Percentiles rank a stretch among this genome's conserved stretches.
These are phyloP conservation scores for Nylanderia fulva DNA, from an alignment of 1,140 invertebrate species.

Conservation along the genomic window DNA sequence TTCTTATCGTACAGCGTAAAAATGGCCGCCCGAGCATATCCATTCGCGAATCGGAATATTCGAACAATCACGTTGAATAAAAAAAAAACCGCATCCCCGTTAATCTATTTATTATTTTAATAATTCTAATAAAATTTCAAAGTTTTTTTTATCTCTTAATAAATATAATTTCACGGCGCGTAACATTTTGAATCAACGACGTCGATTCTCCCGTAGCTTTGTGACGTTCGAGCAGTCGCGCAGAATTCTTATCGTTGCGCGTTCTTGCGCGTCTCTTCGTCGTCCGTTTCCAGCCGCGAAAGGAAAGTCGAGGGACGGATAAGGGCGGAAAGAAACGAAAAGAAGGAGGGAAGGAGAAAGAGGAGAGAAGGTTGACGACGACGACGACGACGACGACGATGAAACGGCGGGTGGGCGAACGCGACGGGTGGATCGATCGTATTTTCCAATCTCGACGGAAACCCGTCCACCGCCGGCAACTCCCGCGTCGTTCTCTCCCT, in stretches of 20 bases:
- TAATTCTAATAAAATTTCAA: neutral
- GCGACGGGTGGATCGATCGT: slow-evolving; percentile 74
- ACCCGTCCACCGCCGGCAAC: slow-evolving; percentile 68
- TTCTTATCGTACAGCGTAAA: neutral
- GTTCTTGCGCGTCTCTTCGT: slow-evolving; percentile 1
- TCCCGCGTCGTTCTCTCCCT: slow-evolving; percentile 44
- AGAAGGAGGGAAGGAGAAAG: neutral
- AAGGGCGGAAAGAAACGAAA: slow-evolving; percentile 66
- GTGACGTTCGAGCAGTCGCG: neutral
- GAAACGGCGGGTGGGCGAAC: slow-evolving; percentile 37
- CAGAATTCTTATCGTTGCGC: slow-evolving; percentile 18
- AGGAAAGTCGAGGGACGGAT: slow-evolving; percentile 58
- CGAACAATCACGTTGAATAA: neutral
- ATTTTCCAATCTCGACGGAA: slow-evolving; percentile 78
- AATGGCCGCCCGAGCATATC: slow-evolving; percentile 1
- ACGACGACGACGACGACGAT: slow-evolving; percentile 31
- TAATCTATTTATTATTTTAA: neutral
- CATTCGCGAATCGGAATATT: neutral
- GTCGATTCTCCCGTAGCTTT: neutral
- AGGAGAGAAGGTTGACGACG: neutral
- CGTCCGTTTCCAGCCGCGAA: slow-evolving; percentile 24
- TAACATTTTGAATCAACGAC: neutral
- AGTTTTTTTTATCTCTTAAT: neutral
- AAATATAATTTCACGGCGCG: too few species aligned
- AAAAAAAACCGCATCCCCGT: neutral